Conservation (phyloP, 2,797 vertebrate species). For the Gastrophryne carolinensis region DNA sequence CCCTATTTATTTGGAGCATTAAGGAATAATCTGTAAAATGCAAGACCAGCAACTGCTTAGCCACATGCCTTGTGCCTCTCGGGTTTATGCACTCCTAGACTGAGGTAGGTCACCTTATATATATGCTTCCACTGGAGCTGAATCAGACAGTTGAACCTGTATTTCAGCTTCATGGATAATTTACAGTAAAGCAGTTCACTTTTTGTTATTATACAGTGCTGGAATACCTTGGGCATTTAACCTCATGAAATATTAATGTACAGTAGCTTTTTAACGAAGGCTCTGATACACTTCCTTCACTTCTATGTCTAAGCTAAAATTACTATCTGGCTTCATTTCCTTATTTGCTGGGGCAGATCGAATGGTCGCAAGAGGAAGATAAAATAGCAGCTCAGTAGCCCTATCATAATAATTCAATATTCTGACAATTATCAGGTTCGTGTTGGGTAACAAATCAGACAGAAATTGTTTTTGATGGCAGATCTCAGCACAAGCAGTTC, state of each 20-base stretch:
- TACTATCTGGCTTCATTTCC: slow-evolving; percentile 33
- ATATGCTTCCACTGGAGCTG: neutral
- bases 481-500: slow-evolving; percentile 27
- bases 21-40: no score
- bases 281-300: slow-evolving; percentile 25
- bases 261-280: slow-evolving; percentile 29
- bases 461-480: slow-evolving; percentile 26
- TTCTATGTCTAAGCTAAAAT: slow-evolving; percentile 17
- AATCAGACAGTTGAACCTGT: slow-evolving; percentile 1
- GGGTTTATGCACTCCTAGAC: no score
- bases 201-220: slow-evolving; percentile 20
- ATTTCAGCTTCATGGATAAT: slow-evolving; percentile 32
- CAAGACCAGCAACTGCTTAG: no score
- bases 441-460: slow-evolving; percentile 47
- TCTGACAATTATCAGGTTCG: slow-evolving; percentile 49
- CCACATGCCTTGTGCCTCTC: no score
- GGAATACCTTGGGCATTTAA: slow-evolving; percentile 35
- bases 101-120: neutral
- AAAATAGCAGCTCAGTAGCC: slow-evolving; percentile 10
- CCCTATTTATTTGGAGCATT: no score
- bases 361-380: slow-evolving; percentile 2
- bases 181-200: slow-evolving; percentile 31
- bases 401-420: slow-evolving; percentile 16
- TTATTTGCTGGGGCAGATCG: slow-evolving; percentile 11
- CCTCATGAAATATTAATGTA: slow-evolving; percentile 46